Base-by-base conservation (phyloP, 2,888 invertebrate species). In the Chrysopilus asiliformis region DNA sequence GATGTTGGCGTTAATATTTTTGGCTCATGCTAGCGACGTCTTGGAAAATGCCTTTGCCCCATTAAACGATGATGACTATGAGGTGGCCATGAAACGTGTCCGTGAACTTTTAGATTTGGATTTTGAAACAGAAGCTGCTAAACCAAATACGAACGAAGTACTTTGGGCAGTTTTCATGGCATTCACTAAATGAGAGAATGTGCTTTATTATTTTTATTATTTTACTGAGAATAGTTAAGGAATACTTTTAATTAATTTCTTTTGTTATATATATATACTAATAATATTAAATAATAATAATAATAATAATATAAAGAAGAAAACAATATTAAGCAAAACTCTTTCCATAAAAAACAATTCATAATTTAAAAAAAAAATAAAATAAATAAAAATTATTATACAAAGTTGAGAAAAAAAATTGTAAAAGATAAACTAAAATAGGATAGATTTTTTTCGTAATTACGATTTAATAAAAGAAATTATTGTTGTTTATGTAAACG, bases 131-230 rank as follows among this genome's bases (percentile, higher is more conserved):
- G 97, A 98, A 66, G 81, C 90, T 46, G 79, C 84, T 66, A 91
- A 95, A 66, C 74, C 83, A 31, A 84, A 84, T 58, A 80, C 85
- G 41, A 83, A 83, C 56, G 94, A 95, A 62, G 80, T 95, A 51
- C 82, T 98, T 71, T 99, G 97, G 97, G 94, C 95, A 36, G 97
- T 98, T 41, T 94, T 98, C 67, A 87, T 94, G 49, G 90, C 95
- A 43, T 95, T 97, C 70, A 90, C 87, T 55, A 97, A 97, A 79
- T 97, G 82, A 76, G 71, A 55, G 47, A 33, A n/a, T 31, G 35
- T 34, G 39, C 44, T 38, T 26, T 37, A 33, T 33, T 38, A 38
- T 33, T 27, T 32, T 33, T 33, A 33, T 33, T 31, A 38, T 38
- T 38, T 38, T 38, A 38, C 32, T 14, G 28, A 32, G 26, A 32